These are phyloP conservation scores for Cinclus mexicanus DNA, from an alignment of 2,113 vertebrate genomes.

Conservation along the genomic window DNA sequence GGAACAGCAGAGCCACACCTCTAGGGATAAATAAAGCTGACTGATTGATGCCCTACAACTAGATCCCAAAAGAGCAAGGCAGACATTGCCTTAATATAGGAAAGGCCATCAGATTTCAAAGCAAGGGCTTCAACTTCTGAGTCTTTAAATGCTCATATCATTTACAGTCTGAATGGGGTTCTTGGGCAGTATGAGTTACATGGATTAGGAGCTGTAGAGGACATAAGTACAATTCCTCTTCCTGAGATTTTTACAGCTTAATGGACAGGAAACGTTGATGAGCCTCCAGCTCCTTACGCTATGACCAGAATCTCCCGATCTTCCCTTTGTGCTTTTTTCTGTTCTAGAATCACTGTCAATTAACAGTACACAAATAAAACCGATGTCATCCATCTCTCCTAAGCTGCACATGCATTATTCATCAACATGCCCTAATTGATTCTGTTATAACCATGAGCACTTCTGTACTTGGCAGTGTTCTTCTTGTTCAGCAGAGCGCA, in stretches of 20 bases:
- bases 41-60: not conserved
- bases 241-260: slow-evolving; percentile 46
- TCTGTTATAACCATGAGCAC: slow-evolving; percentile 47
- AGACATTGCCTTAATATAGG: not conserved
- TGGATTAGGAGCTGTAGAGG: slow-evolving; percentile 32
- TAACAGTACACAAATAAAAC: slow-evolving; percentile 62
- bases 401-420: slow-evolving; percentile 58
- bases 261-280: slow-evolving; percentile 51
- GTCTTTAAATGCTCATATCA: slow-evolving; percentile 32
- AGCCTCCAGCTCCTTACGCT: not conserved
- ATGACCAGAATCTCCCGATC: not conserved
- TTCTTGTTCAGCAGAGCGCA: slow-evolving; percentile 22
- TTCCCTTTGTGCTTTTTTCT: slow-evolving; percentile 33
- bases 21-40: not conserved
- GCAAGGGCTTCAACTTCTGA: not conserved
- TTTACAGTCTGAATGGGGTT: slow-evolving; percentile 37
- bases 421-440: slow-evolving; percentile 57
- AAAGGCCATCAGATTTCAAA: slow-evolving; percentile 21
- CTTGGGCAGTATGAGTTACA: slow-evolving; percentile 36
- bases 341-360: slow-evolving; percentile 53
- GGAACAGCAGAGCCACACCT: not conserved
- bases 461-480: slow-evolving; percentile 13
- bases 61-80: not conserved
- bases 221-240: slow-evolving; percentile 37
- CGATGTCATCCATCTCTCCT: slow-evolving; percentile 52